phyloP scores from a whole-genome alignment of 2,113 vertebrate species.

The Bufo bufo region DNA sequence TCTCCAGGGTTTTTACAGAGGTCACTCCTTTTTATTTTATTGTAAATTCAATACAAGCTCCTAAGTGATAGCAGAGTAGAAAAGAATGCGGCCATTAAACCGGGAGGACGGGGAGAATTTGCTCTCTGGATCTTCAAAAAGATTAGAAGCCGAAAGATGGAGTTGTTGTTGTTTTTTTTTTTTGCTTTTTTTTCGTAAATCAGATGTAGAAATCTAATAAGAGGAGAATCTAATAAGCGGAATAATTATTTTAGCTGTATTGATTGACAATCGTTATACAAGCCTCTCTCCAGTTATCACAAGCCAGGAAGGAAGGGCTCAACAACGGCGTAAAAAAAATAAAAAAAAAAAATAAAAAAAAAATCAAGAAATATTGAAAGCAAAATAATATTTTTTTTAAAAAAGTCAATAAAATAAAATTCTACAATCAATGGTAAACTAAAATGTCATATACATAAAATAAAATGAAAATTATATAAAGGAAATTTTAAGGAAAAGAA shows the following conservation, averaged over 20 bases:
- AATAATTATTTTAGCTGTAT: neutral
- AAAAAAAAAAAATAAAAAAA: too few species aligned
- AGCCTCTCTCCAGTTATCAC: neutral
- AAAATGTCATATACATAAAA: neutral
- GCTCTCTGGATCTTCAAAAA: slow-evolving; percentile 4
- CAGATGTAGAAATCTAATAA: neutral
- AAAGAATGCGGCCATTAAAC: slow-evolving; percentile 31
- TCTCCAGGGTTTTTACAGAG: slow-evolving; percentile 22
- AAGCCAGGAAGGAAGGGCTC: neutral
- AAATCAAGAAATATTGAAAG: neutral
- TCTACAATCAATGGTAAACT: neutral
- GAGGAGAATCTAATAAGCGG: neutral
- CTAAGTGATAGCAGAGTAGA: slow-evolving; percentile 18
- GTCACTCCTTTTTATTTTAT: slow-evolving; percentile 45
- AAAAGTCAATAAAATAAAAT: neutral
- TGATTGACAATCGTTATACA: slow-evolving; percentile 2
- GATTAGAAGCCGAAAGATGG: neutral
- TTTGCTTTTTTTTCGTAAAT: neutral
- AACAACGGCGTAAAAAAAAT: neutral
- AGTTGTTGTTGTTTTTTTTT: neutral
- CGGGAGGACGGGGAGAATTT: neutral
- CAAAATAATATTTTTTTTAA: too few species aligned
- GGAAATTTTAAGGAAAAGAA: neutral
- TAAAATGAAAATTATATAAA: neutral
- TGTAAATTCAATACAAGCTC: slow-evolving; percentile 49